phyloP scores from a whole-genome alignment of 1,140 invertebrate species.

The Drosophila sturtevanti region DNA sequence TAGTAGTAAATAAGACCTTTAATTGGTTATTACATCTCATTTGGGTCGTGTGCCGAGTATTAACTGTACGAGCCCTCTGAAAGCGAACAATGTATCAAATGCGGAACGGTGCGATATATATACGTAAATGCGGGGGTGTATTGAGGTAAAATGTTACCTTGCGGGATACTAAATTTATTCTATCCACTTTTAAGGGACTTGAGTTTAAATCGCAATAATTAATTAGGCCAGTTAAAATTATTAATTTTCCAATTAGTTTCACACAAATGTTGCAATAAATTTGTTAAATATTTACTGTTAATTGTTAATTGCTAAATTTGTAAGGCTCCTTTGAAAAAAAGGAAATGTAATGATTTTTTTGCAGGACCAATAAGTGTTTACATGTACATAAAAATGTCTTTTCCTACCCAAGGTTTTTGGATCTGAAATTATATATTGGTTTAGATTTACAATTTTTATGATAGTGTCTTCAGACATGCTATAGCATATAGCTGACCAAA shows the following conservation, averaged over 20 bases:
- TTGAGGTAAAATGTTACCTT: neutral
- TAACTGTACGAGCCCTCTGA: conserved; percentile 3
- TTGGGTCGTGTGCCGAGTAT: conserved; percentile 19
- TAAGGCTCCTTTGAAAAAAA: no score
- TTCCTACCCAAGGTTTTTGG: no score
- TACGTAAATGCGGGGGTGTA: neutral
- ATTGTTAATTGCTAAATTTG: no score
- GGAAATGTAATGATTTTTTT: no score
- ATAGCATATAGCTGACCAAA: no score
- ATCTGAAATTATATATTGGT: no score
- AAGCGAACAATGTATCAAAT: conserved; percentile 7
- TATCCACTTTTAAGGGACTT: neutral
- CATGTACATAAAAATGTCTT: no score
- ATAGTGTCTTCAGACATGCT: no score
- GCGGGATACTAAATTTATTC: neutral
- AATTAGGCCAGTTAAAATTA: neutral
- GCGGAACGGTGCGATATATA: neutral
- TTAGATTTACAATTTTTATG: no score
- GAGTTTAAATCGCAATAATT: neutral
- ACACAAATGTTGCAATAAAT: no score
- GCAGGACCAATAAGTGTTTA: no score
- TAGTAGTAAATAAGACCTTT: conserved; percentile 18
- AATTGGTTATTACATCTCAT: conserved; percentile 28
- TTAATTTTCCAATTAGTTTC: neutral
- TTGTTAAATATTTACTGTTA: no score